A percentile compares a stretch with the other conserved stretches of the same genome.
These are phyloP conservation scores for Graptemys geographica DNA, from an alignment of 2,797 vertebrate species.

Conservation along the genomic window DNA sequence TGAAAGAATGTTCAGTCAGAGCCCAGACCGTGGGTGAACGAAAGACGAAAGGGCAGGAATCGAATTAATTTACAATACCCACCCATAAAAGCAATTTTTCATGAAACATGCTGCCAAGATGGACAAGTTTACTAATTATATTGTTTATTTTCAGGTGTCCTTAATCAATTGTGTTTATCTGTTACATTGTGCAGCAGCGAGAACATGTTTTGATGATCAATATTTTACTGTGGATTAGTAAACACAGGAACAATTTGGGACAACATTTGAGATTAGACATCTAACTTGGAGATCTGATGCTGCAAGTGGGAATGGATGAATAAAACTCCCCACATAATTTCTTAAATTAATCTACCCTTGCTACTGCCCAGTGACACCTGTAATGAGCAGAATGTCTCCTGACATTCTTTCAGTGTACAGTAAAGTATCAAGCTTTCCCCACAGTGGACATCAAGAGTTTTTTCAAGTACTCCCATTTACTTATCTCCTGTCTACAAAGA, in stretches of 20 bases:
- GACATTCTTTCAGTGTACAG: constrained; percentile 17
- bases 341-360: not conserved
- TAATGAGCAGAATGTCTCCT: constrained; percentile 24
- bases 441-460: constrained; percentile 1
- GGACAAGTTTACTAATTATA: not conserved
- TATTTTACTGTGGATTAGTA: constrained; percentile 11
- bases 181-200: not conserved
- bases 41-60: not conserved
- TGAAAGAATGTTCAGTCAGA: not conserved
- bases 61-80: not conserved
- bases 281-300: not conserved
- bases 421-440: not conserved
- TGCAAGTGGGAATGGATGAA: not conserved
- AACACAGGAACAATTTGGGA: not conserved
- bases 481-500: constrained; percentile 43
- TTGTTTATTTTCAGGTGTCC: constrained; percentile 22
- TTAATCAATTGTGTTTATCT: constrained; percentile 24
- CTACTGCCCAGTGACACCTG: not conserved
- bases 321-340: constrained; percentile 26
- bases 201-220: not conserved
- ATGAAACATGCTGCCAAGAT: constrained; percentile 8
- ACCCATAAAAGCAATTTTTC: not conserved
- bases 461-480: constrained; percentile 49
- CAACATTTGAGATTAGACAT: not conserved
- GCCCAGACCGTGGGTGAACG: not conserved